phyloP scores from a whole-genome alignment of 2,888 invertebrate genomes.

The Camptogramma bilineatum region DNA sequence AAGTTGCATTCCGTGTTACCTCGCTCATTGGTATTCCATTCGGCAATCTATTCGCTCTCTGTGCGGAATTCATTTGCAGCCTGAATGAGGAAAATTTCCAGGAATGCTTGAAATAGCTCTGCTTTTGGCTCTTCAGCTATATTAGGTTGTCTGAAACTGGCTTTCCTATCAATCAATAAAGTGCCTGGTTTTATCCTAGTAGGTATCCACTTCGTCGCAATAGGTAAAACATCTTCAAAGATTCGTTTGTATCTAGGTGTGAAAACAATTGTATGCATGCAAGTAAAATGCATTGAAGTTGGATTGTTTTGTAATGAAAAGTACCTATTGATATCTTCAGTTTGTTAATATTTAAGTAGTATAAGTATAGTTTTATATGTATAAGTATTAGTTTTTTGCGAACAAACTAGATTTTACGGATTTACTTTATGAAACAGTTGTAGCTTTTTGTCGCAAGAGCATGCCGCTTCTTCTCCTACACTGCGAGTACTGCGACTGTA shows the following conservation, averaged over 20 bases:
- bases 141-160: constrained; percentile 15
- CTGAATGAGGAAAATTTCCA: constrained; percentile 32
- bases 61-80: constrained; percentile 62
- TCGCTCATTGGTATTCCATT: constrained; percentile 65
- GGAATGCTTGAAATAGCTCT: constrained; percentile 22
- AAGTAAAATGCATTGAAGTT: too few species aligned
- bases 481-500: background rate
- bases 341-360: too few species aligned
- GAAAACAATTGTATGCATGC: too few species aligned
- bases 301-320: too few species aligned
- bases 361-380: too few species aligned
- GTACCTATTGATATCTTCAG: too few species aligned
- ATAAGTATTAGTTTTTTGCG: background rate
- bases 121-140: constrained; percentile 19
- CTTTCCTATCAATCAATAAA: constrained; percentile 11
- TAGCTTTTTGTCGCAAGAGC: background rate
- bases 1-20: constrained; percentile 44
- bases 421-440: background rate
- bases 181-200: background rate
- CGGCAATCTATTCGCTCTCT: constrained; percentile 52
- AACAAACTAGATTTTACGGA: background rate
- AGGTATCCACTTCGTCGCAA: too few species aligned
- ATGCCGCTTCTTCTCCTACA: background rate
- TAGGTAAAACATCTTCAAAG: too few species aligned
- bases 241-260: too few species aligned